phyloP scores from a whole-genome alignment of 2,797 vertebrate genomes.

The Buceros bicornis region DNA sequence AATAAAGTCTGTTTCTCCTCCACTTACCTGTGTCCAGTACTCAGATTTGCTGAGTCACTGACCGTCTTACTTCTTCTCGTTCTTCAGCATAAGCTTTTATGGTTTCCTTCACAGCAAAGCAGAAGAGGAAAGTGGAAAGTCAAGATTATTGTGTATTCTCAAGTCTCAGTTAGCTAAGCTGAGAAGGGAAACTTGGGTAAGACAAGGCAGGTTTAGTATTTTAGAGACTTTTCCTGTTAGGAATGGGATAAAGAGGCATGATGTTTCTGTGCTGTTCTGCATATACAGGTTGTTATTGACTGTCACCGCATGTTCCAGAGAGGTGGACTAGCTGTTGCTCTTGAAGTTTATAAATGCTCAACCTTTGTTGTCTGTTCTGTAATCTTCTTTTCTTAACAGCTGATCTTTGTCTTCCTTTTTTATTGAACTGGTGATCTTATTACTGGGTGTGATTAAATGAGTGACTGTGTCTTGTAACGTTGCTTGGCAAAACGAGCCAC shows the following conservation, averaged over 20 bases:
- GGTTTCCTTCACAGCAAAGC: not conserved
- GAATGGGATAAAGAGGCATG: not conserved
- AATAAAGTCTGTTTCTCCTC: not conserved
- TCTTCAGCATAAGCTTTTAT: not conserved
- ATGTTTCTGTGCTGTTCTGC: not conserved
- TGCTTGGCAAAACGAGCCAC: not conserved
- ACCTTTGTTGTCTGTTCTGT: not conserved
- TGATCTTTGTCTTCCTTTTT: not conserved
- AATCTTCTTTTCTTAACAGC: not conserved
- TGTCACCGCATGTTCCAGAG: not conserved
- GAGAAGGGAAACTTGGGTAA: not conserved
- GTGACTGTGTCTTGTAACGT: not conserved
- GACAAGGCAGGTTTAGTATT: not conserved
- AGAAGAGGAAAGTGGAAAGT: not conserved
- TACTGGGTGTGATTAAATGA: not conserved
- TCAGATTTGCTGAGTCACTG: not conserved
- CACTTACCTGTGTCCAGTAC: not conserved
- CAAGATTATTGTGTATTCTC: not conserved
- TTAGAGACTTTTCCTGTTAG: not conserved
- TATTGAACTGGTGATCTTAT: not conserved
- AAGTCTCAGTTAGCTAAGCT: not conserved
- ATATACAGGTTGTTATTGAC: not conserved
- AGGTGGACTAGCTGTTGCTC: not conserved
- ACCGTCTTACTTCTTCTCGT: not conserved
- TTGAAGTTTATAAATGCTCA: not conserved